Conservation (phyloP, 2,113 vertebrate species). For the Turdus rufiventris region DNA sequence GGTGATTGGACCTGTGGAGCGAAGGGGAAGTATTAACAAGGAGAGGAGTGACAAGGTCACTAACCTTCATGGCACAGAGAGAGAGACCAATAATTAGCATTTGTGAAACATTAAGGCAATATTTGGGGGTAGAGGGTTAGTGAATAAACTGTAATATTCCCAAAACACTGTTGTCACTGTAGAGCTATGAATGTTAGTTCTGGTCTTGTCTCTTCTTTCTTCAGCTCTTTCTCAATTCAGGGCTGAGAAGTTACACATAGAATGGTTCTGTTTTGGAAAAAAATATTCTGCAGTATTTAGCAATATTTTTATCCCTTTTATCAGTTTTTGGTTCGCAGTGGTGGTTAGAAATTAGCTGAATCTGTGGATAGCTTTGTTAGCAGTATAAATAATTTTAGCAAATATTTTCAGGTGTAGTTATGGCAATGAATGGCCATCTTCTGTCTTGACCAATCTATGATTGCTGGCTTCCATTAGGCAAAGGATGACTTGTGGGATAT, state of each 20-base stretch:
- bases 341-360: neutral
- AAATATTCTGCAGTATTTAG: neutral
- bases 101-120: slow-evolving; percentile 23
- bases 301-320: neutral
- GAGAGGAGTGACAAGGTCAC: slow-evolving; percentile 15
- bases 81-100: slow-evolving; percentile 24
- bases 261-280: neutral
- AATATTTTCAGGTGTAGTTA: neutral
- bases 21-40: slow-evolving; percentile 43
- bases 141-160: neutral
- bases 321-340: neutral
- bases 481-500: neutral
- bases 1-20: neutral
- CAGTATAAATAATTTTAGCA: neutral
- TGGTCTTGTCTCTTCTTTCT: neutral
- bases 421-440: neutral
- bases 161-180: neutral
- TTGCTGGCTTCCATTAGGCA: neutral
- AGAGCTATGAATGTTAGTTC: neutral
- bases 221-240: neutral
- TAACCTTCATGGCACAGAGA: neutral
- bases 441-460: neutral
- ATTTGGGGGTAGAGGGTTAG: neutral
- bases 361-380: neutral
- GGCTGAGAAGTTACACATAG: neutral